Base-by-base conservation (phyloP, 2,888 invertebrate species). In the Pycnomerus fuliginosus region DNA sequence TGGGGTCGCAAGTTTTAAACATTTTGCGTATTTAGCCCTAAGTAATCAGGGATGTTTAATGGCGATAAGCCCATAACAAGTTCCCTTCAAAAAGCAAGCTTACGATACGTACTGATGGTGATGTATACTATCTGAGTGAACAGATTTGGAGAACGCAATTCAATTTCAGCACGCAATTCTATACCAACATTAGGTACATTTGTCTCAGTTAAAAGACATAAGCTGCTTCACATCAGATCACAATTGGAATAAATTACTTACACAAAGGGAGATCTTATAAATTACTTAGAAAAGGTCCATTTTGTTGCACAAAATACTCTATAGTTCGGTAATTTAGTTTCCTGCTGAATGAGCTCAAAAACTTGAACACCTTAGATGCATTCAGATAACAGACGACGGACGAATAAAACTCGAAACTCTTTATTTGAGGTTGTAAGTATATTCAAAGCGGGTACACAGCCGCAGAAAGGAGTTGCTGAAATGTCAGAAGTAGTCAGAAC, bases 191-290 rank as follows among this genome's bases (percentile, higher is more conserved):
- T 32, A 29, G n/a, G n/a, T n/a, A 30, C 42, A 43, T 43, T 43
- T 36, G 44, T 39, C 39, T 36, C 33, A 44, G 29, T 44, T 34
- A 44, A 35, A 43, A 44, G 34, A 44, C 39, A 38, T 35, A 41
- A 41, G 35, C 41, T 34, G 29, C 34, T 22, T 16, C 23, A 12
- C 41, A 43, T 43, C 36, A 36, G 31, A 25, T 16, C 24, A 31
- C 42, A 43, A 31, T 43, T 43, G 36, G 36, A 25, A 24, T n/a
- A 36, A 43, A 43, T 43, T 43, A 43, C 36, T 43, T 32, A 43
- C 31, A 43, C n/a, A n/a, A n/a, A 36, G 42, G 12, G 13, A 12
- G 17, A 28, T 22, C 23, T 39, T 16, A 39, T 39, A 24, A 39
- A 39, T 39, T 31, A 32, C 31, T 24, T 27, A 38, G 31, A 39